Conservation (phyloP, 2,888 invertebrate genomes). For the Mycogona germanica region DNA sequence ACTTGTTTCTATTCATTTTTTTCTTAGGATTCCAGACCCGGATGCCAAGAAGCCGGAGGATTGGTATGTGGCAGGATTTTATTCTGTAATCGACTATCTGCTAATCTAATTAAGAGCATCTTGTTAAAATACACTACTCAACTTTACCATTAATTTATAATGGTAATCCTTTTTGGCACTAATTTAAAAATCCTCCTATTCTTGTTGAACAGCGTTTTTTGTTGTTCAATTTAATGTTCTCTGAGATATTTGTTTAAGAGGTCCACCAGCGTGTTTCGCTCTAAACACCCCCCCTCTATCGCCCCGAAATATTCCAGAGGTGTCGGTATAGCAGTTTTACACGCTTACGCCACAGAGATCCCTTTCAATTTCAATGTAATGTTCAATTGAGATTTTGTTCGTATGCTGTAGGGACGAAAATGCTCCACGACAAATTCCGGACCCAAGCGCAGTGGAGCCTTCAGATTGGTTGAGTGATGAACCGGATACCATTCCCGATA, state of each 20-base stretch:
- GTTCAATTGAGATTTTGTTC: conserved; percentile 5
- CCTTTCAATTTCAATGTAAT: neutral
- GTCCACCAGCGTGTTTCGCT: no score
- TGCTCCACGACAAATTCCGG: conserved; percentile 78
- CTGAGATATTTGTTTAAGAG: no score
- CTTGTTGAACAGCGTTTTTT: no score
- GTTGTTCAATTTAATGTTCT: no score
- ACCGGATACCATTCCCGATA: conserved; percentile 67
- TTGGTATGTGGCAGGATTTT: conserved; percentile 43
- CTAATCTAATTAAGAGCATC: neutral
- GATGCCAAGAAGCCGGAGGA: conserved; percentile 82
- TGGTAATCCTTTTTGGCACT: no score
- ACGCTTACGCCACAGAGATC: no score
- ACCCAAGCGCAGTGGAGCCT: conserved; percentile 70
- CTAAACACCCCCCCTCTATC: no score
- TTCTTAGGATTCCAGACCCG: conserved; percentile 60
- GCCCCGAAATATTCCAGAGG: no score
- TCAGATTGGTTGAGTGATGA: conserved; percentile 90
- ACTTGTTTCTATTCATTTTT: neutral
- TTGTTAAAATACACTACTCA: neutral
- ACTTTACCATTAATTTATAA: no score
- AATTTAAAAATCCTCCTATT: no score
- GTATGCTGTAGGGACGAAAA: conserved; percentile 58
- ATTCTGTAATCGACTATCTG: no score
- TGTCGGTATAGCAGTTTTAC: no score